A percentile compares a stretch with the other conserved stretches of the same genome.
These are phyloP conservation scores for Actinostola sp. DNA, from an alignment of 92 coral and sea anemone genomes.

Conservation along the genomic window DNA sequence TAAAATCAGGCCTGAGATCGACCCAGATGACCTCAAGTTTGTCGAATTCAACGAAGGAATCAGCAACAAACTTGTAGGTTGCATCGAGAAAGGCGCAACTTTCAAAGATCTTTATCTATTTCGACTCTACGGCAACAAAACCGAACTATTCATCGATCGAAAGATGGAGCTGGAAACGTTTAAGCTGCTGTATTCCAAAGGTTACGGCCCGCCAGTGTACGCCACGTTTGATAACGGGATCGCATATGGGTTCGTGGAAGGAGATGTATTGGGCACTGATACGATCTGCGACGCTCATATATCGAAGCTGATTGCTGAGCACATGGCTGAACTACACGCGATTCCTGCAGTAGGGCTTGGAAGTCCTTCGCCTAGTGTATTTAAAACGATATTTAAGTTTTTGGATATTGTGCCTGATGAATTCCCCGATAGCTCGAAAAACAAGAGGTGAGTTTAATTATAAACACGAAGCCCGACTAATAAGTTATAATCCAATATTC, in stretches of 20 bases:
- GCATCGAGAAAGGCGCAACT: slow-evolving; percentile 51
- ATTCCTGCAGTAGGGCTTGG: slow-evolving; percentile 56
- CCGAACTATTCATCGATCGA: slow-evolving; percentile 94
- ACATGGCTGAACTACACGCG: slow-evolving; percentile 87
- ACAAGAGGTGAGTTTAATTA: slow-evolving; percentile 58
- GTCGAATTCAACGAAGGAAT: slow-evolving; percentile 87
- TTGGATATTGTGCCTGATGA: slow-evolving; percentile 77
- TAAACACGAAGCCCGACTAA: no score
- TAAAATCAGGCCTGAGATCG: slow-evolving; percentile 72
- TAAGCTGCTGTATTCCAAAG: slow-evolving; percentile 67
- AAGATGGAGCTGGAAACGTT: slow-evolving; percentile 84
- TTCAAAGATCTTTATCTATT: slow-evolving; percentile 79
- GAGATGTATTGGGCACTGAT: slow-evolving; percentile 73
- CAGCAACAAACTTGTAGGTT: slow-evolving; percentile 92
- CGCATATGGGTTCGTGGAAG: slow-evolving; percentile 80
- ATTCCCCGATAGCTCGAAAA: slow-evolving; percentile 69
- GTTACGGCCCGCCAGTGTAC: slow-evolving; percentile 83
- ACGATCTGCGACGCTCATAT: slow-evolving; percentile 77
- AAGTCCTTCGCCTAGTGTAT: slow-evolving; percentile 57
- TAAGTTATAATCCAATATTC: no score
- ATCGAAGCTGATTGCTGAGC: slow-evolving; percentile 75
- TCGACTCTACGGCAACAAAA: slow-evolving; percentile 89
- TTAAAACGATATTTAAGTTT: slow-evolving; percentile 70
- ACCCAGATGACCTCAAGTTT: slow-evolving; percentile 66
- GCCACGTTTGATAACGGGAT: slow-evolving; percentile 90